phyloP scores from a whole-genome alignment of 2,113 vertebrate genomes.

The Muntiacus muntjak region DNA sequence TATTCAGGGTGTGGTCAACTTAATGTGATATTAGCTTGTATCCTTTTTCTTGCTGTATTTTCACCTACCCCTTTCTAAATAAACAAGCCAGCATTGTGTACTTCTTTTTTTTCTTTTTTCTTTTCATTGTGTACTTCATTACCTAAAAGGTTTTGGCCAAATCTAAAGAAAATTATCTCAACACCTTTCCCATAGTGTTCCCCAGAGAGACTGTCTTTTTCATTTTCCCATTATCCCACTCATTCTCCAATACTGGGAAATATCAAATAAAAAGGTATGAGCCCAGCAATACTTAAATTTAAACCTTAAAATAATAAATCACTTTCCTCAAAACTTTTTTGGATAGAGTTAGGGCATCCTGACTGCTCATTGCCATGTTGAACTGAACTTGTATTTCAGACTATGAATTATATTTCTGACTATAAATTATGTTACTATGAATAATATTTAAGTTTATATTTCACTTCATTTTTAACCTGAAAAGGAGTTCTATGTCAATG shows the following conservation, averaged over 20 bases:
- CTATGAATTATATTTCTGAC: not conserved
- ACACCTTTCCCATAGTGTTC: not conserved
- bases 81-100: not conserved
- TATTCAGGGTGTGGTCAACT: not conserved
- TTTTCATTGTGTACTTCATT: not conserved
- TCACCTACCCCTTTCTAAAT: not conserved
- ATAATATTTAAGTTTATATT: conserved; percentile 16
- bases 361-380: not conserved
- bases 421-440: not conserved
- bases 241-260: not conserved
- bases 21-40: not conserved
- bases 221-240: not conserved
- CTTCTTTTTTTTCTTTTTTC: not conserved
- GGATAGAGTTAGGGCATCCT: not conserved
- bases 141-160: not conserved
- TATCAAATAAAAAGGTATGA: not conserved
- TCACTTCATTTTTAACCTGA: conserved; percentile 18
- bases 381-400: conserved; percentile 44
- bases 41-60: not conserved
- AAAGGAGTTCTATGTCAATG: not conserved
- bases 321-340: not conserved
- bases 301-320: not conserved
- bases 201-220: not conserved
- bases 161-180: not conserved
- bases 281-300: not conserved